Conservation (phyloP, 2,888 invertebrate species). For the Alloscopus bannaensis region DNA sequence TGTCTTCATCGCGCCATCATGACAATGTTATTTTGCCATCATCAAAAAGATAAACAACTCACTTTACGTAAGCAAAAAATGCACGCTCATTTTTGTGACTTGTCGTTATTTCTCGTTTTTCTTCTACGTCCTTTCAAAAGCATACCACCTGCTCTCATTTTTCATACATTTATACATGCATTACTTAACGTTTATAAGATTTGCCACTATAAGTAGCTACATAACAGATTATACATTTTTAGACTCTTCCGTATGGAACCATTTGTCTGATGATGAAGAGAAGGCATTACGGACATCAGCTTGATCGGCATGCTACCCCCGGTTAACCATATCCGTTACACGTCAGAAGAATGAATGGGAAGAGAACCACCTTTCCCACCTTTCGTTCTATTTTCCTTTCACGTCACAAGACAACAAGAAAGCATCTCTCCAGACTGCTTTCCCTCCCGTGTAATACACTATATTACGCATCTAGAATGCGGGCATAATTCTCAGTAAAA, state of each 20-base stretch:
- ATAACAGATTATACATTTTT: too few species aligned
- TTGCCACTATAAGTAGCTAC: background rate
- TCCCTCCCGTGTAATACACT: background rate
- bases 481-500: too few species aligned
- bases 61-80: too few species aligned
- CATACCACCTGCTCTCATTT: conserved; percentile 13
- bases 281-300: conserved; percentile 33
- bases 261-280: conserved; percentile 18
- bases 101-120: conserved; percentile 1
- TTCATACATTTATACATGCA: too few species aligned
- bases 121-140: conserved; percentile 1
- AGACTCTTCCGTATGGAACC: conserved; percentile 17
- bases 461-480: background rate
- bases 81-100: too few species aligned
- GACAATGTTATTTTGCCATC: too few species aligned
- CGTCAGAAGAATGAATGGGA: conserved; percentile 39
- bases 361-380: conserved; percentile 40
- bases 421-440: background rate
- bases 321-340: conserved; percentile 36
- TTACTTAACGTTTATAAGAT: too few species aligned
- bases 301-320: conserved; percentile 31
- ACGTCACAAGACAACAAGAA: conserved; percentile 7
- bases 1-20: too few species aligned
- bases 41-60: too few species aligned
- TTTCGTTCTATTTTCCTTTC: conserved; percentile 25